A percentile compares a stretch with the other conserved stretches of the same genome.
These are phyloP conservation scores for Neotoma lepida DNA, from an alignment of 2,113 vertebrate genomes.

Conservation along the genomic window DNA sequence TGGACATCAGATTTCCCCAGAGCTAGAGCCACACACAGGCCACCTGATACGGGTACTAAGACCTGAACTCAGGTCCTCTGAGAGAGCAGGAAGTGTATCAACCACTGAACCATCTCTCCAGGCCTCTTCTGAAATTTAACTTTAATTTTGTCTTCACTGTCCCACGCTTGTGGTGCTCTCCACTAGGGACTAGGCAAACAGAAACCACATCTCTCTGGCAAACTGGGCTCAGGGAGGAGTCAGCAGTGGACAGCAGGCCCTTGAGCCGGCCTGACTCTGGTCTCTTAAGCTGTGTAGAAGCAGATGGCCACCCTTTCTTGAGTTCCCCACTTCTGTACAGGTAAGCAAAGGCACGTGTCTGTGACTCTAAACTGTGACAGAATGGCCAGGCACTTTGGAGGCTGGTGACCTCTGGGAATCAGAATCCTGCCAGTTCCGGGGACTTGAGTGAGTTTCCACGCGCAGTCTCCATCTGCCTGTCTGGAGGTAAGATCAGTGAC, in stretches of 20 bases:
- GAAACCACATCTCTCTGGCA: background rate
- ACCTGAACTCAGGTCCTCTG: background rate
- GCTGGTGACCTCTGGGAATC: background rate
- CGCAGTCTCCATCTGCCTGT: background rate
- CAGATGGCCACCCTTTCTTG: background rate
- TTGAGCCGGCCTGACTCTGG: background rate
- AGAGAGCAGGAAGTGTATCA: no score
- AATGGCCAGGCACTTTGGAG: background rate
- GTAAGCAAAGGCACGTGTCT: background rate
- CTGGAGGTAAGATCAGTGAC: background rate
- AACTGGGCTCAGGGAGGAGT: background rate
- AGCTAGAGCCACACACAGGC: no score
- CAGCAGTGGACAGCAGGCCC: rapidly evolving
- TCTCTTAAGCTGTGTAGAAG: background rate
- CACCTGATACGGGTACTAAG: background rate
- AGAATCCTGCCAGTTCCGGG: background rate
- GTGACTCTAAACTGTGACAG: no score
- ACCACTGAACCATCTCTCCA: background rate
- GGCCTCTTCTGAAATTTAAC: background rate
- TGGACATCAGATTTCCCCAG: no score
- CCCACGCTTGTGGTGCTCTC: background rate
- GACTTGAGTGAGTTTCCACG: background rate
- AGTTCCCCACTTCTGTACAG: no score
- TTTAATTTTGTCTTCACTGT: conserved; percentile 1
- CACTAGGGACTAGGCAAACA: background rate